Percentiles rank a stretch among this genome's conserved stretches.
These are phyloP conservation scores for Podabrus alpinus DNA, from an alignment of 2,888 invertebrate genomes.

Conservation along the genomic window DNA sequence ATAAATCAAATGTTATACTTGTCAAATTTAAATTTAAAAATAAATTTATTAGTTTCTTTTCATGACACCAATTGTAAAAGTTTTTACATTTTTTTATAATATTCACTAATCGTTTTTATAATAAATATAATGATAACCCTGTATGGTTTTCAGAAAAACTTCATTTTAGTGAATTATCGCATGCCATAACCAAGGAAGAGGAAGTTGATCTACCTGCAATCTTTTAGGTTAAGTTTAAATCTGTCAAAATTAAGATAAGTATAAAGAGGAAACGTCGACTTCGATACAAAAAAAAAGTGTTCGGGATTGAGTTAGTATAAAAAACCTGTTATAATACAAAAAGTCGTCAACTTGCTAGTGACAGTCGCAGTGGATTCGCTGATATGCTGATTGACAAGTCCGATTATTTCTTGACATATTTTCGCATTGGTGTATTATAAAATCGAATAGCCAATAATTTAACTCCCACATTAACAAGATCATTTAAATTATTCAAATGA, in stretches of 20 bases:
- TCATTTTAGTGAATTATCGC: background rate
- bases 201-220: background rate
- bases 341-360: conserved; percentile 23
- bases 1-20: background rate
- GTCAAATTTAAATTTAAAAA: conserved; percentile 4
- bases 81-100: background rate
- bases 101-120: background rate
- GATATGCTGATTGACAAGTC: conserved; percentile 37
- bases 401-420: conserved; percentile 40
- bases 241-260: background rate
- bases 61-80: background rate
- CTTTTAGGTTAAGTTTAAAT: background rate
- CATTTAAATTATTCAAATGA: background rate
- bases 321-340: conserved; percentile 5
- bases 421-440: conserved; percentile 24
- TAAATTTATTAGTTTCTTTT: conserved; percentile 1
- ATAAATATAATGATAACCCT: background rate
- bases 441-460: conserved; percentile 26
- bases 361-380: conserved; percentile 35
- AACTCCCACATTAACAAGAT: conserved; percentile 25
- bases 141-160: background rate
- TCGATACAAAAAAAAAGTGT: background rate
- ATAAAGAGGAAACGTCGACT: background rate
- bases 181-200: background rate
- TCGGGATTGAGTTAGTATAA: background rate